phyloP scores from a whole-genome alignment of 2,888 invertebrate species.

The Lochmaea crataegi region DNA sequence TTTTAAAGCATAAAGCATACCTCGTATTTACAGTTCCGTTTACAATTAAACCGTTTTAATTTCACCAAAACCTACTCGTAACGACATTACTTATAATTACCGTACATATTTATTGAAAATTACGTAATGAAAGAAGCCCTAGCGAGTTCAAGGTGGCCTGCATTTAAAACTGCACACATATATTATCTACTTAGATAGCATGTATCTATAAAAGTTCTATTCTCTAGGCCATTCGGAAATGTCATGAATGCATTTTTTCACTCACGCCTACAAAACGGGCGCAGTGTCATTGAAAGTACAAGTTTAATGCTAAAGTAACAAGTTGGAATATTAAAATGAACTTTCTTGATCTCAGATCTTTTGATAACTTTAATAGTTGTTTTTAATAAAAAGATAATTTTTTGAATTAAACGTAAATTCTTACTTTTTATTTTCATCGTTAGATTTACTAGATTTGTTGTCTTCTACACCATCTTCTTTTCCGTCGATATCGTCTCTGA shows the following conservation, averaged over 20 bases:
- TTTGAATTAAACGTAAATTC: constrained; percentile 50
- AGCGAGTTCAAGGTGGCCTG: constrained; percentile 57
- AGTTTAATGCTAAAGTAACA: constrained; percentile 38
- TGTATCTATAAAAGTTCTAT: constrained; percentile 50
- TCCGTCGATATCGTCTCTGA: constrained; percentile 68
- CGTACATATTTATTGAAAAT: constrained; percentile 35
- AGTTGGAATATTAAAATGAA: constrained; percentile 30
- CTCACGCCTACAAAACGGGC: constrained; percentile 46
- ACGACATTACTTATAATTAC: not conserved
- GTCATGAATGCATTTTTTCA: constrained; percentile 53
- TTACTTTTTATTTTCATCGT: constrained; percentile 77
- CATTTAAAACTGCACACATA: constrained; percentile 44
- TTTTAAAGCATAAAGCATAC: not conserved
- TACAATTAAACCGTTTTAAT: not conserved
- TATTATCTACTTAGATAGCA: constrained; percentile 6
- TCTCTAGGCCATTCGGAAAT: constrained; percentile 54
- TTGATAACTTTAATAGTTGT: too few species aligned
- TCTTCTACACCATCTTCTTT: constrained; percentile 80
- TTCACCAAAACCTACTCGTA: not conserved
- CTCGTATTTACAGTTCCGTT: not conserved
- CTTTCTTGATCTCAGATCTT: constrained; percentile 31
- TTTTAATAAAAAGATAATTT: not conserved
- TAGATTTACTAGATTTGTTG: constrained; percentile 74
- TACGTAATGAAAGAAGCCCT: constrained; percentile 50
- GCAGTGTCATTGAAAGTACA: constrained; percentile 48